Evolutionary conservation across 2,888 invertebrate genomes (phyloP).

Genomic region (Anoplius nigerrimus): DNA sequence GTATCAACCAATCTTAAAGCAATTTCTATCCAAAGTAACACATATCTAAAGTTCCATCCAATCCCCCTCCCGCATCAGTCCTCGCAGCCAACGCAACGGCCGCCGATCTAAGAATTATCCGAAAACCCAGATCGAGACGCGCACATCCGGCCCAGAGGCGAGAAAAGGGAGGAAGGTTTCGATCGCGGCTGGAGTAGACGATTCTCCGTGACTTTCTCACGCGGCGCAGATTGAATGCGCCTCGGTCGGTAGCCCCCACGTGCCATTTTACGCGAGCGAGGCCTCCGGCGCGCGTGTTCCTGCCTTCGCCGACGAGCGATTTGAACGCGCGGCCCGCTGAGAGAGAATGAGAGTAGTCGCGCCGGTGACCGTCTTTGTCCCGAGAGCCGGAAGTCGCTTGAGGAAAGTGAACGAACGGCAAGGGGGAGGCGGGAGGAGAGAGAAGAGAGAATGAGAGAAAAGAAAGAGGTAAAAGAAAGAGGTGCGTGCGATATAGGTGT

Average conservation of each 20-base stretch:
- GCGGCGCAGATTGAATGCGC: slow-evolving; percentile 40
- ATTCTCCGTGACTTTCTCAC: slow-evolving; percentile 33
- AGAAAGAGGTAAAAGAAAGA: neutral
- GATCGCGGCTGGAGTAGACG: neutral
- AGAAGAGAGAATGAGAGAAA: slow-evolving; percentile 5
- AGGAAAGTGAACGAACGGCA: slow-evolving; percentile 58
- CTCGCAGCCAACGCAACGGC: no score
- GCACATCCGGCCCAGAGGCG: no score
- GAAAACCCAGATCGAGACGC: no score
- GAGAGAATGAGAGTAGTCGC: slow-evolving; percentile 54
- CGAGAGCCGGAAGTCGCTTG: slow-evolving; percentile 57
- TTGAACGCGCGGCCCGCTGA: slow-evolving; percentile 9
- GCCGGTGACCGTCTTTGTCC: slow-evolving; percentile 48
- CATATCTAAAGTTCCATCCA: no score
- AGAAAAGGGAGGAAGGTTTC: neutral
- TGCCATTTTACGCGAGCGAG: slow-evolving; percentile 15
- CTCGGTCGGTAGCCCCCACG: slow-evolving; percentile 29
- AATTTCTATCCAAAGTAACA: no score
- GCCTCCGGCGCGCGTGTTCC: slow-evolving; percentile 4
- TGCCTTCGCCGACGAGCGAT: slow-evolving; percentile 12
- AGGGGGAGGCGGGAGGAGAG: slow-evolving; percentile 20
- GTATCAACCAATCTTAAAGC: no score
- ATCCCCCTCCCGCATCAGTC: no score
- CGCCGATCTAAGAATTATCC: no score
- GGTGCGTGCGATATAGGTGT: no score